Base-by-base conservation (phyloP, 2,113 vertebrate species). In the Engystomops pustulosus region DNA sequence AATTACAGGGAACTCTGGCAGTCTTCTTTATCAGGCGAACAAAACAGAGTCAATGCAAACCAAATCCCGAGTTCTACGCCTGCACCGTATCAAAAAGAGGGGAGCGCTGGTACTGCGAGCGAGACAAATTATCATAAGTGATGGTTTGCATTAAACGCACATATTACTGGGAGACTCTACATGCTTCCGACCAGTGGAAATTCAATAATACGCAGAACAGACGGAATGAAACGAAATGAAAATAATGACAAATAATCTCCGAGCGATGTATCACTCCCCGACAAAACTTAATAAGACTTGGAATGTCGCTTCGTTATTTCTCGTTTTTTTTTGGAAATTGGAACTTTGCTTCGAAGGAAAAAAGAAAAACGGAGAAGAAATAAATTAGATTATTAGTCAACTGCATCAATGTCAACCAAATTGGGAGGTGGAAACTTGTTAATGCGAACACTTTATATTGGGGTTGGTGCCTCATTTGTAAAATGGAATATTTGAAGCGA, bases 131-230 rank as follows among this genome's bases (percentile, higher is more conserved):
- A 90, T 87, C 88, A 84, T 88, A 93, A 91, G 89, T 90, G 83
- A 90, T 88, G 85, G 0, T 1, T 90, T 92, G 92, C 90, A 91
- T 92, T 88, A 89, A 91, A 91, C 65, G 89, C 88, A 91, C 89
- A 89, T 85, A 90, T 91, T 88, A 82, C 85, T 45, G 51, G 62
- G 74, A 87, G 89, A 86, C 70, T 85, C 77, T 85, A 84, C 81
- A 87, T 86, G 87, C 87, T 89, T 92, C 74, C 83, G 88, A 86
- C 79, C 72, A 70, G 77, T 75, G 47, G 68, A 62, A 89, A 89
- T 86, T 79, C 77, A 90, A 89, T 90, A 89, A 91, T 85, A 79
- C 83, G 51, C 36, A 79, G 55, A 34, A n/a, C 81, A 83, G 62
- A 81, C 0, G 27, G 81, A 38, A 85, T 85, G 32, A 41, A n/a